Evolutionary conservation across 2,888 invertebrate species (phyloP).

Genomic region (Pachliopta kotzebuea): DNA sequence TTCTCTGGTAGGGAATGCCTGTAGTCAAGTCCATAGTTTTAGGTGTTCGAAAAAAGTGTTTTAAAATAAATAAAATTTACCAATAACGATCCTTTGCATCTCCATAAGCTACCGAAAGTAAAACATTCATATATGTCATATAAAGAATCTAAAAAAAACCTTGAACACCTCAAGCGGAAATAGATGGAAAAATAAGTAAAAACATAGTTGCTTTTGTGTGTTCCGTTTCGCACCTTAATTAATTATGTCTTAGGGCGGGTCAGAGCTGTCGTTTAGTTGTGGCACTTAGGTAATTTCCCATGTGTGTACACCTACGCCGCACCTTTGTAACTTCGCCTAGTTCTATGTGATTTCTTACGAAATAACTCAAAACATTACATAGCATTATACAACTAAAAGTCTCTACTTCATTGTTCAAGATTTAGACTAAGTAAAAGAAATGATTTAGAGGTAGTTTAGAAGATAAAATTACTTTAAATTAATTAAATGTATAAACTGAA

Average conservation of each 20-base stretch:
- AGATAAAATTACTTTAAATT: no score
- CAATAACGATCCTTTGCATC: no score
- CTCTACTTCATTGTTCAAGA: no score
- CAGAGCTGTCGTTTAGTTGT: conserved; percentile 44
- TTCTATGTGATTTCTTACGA: conserved; percentile 48
- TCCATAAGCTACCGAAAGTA: background rate
- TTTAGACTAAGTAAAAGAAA: no score
- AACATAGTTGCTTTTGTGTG: conserved; percentile 23
- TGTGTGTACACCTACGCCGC: conserved; percentile 60
- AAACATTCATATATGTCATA: background rate
- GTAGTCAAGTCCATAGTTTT: no score
- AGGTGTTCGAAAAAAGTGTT: no score
- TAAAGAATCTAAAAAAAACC: background rate
- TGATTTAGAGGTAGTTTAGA: no score
- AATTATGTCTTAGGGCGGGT: conserved; percentile 73
- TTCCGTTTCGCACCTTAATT: conserved; percentile 48
- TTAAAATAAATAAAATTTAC: no score
- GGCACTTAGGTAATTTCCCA: conserved; percentile 73
- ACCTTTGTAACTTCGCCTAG: conserved; percentile 53
- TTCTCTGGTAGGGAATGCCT: no score
- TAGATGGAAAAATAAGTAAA: conserved; percentile 7
- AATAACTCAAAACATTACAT: conserved; percentile 17
- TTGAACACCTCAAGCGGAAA: background rate
- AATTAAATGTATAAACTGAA: no score
- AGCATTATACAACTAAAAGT: conserved; percentile 15